Conservation (phyloP, 2,888 invertebrate species). For the Melinaea menophilus region DNA sequence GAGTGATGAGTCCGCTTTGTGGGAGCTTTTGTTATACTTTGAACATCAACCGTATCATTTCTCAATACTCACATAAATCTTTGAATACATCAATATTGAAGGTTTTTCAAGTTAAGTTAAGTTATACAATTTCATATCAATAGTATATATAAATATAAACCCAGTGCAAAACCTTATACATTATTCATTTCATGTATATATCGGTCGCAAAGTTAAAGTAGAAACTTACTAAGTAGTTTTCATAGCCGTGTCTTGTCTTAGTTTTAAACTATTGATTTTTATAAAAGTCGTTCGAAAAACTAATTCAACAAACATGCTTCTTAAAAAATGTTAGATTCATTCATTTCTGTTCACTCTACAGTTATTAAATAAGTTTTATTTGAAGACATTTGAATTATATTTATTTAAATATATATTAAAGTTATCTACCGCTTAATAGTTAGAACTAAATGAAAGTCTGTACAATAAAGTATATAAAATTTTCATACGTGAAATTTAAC, state of each 20-base stretch:
- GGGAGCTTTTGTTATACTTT: constrained; percentile 51
- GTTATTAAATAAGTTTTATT: neutral
- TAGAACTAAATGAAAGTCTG: neutral
- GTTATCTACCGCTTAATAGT: neutral
- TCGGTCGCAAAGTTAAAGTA: neutral
- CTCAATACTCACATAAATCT: constrained; percentile 13
- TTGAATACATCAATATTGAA: too few relatives aligned
- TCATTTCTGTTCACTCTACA: neutral
- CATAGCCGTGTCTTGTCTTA: neutral
- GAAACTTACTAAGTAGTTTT: constrained; percentile 3
- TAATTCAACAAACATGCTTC: neutral
- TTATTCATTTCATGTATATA: constrained; percentile 3
- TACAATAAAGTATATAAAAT: neutral
- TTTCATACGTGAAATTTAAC: constrained; percentile 3
- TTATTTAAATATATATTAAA: neutral
- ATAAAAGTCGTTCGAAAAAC: constrained; percentile 1
- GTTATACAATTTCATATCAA: neutral
- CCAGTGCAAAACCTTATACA: neutral
- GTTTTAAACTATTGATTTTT: constrained; percentile 8
- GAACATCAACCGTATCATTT: constrained; percentile 39
- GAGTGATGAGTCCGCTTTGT: constrained; percentile 67
- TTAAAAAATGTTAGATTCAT: neutral
- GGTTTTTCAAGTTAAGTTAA: neutral
- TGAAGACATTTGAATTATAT: neutral
- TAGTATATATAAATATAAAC: too few relatives aligned